Evolutionary conservation across 2,113 vertebrate genomes (phyloP).

Genomic region (Spilogale gracilis): DNA sequence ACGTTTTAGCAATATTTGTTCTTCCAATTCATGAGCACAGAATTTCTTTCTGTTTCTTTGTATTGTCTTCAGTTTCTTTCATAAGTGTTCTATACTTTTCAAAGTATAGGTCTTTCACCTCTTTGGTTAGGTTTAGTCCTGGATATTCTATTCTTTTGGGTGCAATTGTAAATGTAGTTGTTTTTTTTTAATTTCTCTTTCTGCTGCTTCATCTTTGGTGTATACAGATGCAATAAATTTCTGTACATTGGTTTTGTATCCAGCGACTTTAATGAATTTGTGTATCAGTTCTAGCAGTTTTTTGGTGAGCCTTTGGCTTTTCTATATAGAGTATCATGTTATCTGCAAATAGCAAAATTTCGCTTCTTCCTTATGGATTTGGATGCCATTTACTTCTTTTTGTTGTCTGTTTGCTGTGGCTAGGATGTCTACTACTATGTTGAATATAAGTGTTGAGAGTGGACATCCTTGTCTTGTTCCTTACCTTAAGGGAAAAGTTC

Average conservation of each 20-base stretch:
- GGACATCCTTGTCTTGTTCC: not conserved
- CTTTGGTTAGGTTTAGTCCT: not conserved
- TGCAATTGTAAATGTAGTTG: not conserved
- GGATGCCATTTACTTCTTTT: not conserved
- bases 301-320: not conserved
- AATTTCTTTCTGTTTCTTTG: not conserved
- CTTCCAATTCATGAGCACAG: not conserved
- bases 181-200: not conserved
- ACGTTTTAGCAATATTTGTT: not conserved
- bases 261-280: not conserved
- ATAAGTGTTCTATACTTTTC: not conserved
- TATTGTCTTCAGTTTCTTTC: not conserved
- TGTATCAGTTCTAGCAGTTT: not conserved
- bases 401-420: not conserved
- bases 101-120: not conserved
- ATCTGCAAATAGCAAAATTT: not conserved
- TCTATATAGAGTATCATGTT: too few relatives aligned
- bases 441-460: not conserved
- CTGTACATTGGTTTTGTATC: not conserved
- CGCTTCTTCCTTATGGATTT: not conserved
- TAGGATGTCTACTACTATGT: not conserved
- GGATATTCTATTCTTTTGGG: not conserved
- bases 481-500: not conserved
- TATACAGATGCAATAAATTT: not conserved
- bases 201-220: not conserved